Evolutionary conservation across 2,797 vertebrate species (phyloP).

Genomic region (Neostethus bicornis): DNA sequence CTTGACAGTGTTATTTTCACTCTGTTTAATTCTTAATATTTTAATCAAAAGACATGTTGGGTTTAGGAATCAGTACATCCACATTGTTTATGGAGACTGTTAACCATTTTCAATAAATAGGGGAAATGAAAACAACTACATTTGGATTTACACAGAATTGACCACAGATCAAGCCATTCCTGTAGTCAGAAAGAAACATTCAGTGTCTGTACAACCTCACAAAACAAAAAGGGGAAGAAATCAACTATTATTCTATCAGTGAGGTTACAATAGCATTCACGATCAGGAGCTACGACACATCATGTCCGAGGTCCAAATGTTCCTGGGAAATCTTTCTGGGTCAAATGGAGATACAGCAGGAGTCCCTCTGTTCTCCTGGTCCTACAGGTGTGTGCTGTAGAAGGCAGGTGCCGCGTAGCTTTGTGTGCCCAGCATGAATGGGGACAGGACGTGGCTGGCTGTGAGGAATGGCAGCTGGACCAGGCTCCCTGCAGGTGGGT

Average conservation of each 20-base stretch:
- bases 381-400: slow-evolving; percentile 95
- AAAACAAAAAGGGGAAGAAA: slow-evolving; percentile 35
- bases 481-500: slow-evolving; percentile 83
- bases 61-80: slow-evolving; percentile 59
- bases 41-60: slow-evolving; percentile 71
- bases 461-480: slow-evolving; percentile 94
- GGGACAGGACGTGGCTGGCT: slow-evolving; percentile 92
- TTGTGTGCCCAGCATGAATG: slow-evolving; percentile 95
- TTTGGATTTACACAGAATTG: slow-evolving; percentile 70
- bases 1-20: slow-evolving; percentile 2
- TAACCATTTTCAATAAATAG: slow-evolving; percentile 72
- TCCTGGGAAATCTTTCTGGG: slow-evolving; percentile 59
- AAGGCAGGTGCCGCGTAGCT: slow-evolving; percentile 93
- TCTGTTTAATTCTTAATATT: slow-evolving; percentile 48
- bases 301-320: slow-evolving; percentile 76
- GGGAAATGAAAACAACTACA: slow-evolving; percentile 67
- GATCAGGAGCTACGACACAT: slow-evolving; percentile 68
- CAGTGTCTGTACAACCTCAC: slow-evolving; percentile 65
- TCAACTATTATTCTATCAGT: slow-evolving; percentile 55
- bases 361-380: slow-evolving; percentile 8
- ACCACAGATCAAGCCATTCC: slow-evolving; percentile 78
- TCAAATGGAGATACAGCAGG: slow-evolving; percentile 56
- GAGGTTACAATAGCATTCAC: slow-evolving; percentile 75
- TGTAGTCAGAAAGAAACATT: slow-evolving; percentile 72
- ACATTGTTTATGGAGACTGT: slow-evolving; percentile 61